Evolutionary conservation across 2,888 invertebrate species (phyloP).

Genomic region (Neoaliturus tenellus): DNA sequence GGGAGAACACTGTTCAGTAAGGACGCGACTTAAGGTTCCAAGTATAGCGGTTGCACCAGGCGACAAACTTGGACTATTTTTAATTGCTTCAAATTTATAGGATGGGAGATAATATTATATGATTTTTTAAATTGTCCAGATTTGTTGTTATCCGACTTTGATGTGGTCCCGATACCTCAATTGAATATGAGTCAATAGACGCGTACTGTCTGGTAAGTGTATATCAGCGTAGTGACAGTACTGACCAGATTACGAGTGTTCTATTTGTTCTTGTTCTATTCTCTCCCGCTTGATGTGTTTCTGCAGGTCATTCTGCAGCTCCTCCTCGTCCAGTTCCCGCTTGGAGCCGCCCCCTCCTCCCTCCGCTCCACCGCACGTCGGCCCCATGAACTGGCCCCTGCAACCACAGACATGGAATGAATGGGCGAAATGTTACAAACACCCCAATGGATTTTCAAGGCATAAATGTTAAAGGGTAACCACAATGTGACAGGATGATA

Average conservation of each 20-base stretch:
- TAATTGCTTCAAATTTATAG: too few relatives aligned
- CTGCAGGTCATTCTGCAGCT: conserved; percentile 5
- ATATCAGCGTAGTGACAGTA: background rate
- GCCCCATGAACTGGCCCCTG: conserved; percentile 56
- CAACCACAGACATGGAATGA: too few relatives aligned
- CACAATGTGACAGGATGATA: too few relatives aligned
- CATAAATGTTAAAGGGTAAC: too few relatives aligned
- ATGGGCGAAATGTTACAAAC: too few relatives aligned
- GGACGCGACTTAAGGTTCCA: too few relatives aligned
- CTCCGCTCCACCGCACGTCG: conserved; percentile 22
- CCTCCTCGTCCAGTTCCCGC: conserved; percentile 53
- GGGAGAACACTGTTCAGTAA: background rate
- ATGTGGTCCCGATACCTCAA: too few relatives aligned
- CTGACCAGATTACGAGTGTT: conserved; percentile 58
- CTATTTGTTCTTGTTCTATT: conserved; percentile 55
- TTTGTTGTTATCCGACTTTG: background rate
- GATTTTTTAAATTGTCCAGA: background rate
- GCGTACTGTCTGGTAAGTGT: too few relatives aligned
- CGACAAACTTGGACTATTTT: too few relatives aligned
- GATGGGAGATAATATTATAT: background rate
- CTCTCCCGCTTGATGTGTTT: conserved; percentile 52
- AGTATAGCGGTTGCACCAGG: too few relatives aligned
- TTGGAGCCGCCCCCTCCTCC: conserved; percentile 35
- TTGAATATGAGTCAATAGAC: too few relatives aligned
- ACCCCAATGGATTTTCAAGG: too few relatives aligned